Evolutionary conservation across 2,888 invertebrate species (phyloP).

Genomic region (Drosophila rellima): DNA sequence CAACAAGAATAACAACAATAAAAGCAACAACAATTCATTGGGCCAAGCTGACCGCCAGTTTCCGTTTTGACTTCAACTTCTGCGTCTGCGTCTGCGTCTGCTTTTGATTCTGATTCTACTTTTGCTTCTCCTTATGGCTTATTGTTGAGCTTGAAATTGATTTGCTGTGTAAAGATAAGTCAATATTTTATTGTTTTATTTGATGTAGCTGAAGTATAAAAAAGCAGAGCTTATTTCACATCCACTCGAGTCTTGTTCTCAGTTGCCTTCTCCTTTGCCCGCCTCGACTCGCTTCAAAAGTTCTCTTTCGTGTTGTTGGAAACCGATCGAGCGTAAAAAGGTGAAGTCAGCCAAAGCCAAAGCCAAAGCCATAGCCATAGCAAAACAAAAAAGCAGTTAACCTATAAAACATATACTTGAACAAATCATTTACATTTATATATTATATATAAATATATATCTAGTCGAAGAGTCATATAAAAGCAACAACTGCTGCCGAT

Average conservation of each 20-base stretch:
- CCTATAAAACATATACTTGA: constrained; percentile 63
- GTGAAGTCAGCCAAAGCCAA: constrained; percentile 77
- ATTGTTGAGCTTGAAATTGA: constrained; percentile 52
- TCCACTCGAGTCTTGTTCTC: constrained; percentile 42
- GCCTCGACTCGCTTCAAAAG: not conserved
- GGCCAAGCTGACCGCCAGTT: constrained; percentile 35
- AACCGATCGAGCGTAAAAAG: constrained; percentile 69
- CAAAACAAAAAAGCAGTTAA: constrained; percentile 63
- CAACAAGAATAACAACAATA: constrained; percentile 31
- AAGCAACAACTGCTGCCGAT: constrained; percentile 37
- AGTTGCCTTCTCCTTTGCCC: not conserved
- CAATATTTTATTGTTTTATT: constrained; percentile 68
- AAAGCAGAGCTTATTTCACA: constrained; percentile 54
- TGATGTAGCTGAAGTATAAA: constrained; percentile 33
- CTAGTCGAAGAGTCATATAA: constrained; percentile 25
- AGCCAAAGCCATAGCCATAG: constrained; percentile 65
- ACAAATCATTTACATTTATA: constrained; percentile 16
- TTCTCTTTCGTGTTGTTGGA: constrained; percentile 37
- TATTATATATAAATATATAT: constrained; percentile 16
- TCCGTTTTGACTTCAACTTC: constrained; percentile 38
- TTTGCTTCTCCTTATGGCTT: constrained; percentile 13
- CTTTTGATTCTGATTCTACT: not conserved
- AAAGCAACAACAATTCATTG: constrained; percentile 35
- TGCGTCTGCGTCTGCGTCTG: not conserved
- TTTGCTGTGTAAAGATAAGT: constrained; percentile 60